phyloP scores from a whole-genome alignment of 2,888 invertebrate genomes.

The Taphrorychus bicolor region DNA sequence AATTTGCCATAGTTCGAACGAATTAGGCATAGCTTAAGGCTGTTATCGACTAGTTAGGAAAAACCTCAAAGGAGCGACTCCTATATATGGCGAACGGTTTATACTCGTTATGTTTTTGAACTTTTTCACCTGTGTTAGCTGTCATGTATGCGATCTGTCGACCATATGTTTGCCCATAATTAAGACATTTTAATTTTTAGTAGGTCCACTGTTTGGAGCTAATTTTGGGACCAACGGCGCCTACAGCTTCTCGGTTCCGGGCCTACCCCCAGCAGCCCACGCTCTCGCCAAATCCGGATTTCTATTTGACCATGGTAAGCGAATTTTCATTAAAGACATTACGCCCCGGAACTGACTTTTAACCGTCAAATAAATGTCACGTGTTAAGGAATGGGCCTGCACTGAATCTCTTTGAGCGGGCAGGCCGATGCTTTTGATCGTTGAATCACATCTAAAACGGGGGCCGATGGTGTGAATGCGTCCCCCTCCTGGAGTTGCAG shows the following conservation, averaged over 20 bases:
- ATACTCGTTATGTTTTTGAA: constrained; percentile 25
- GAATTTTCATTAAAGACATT: constrained; percentile 11
- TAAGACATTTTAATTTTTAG: constrained; percentile 51
- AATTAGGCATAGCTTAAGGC: constrained; percentile 36
- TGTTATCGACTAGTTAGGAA: constrained; percentile 31
- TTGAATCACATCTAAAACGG: constrained; percentile 36
- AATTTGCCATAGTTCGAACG: constrained; percentile 38
- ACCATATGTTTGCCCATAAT: constrained; percentile 27
- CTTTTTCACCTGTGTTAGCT: constrained; percentile 32
- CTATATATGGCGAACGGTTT: constrained; percentile 37
- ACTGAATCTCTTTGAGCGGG: constrained; percentile 28
- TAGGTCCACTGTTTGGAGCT: constrained; percentile 59
- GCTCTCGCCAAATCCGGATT: constrained; percentile 57
- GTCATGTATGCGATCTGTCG: constrained; percentile 9
- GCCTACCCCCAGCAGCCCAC: constrained; percentile 58
- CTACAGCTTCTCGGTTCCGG: constrained; percentile 58
- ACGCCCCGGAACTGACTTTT: constrained; percentile 11
- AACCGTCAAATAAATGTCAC: constrained; percentile 37
- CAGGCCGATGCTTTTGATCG: constrained; percentile 43
- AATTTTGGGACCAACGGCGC: constrained; percentile 56
- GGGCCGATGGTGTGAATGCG: constrained; percentile 31
- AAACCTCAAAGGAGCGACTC: constrained; percentile 26
- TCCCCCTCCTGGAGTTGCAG: constrained; percentile 49
- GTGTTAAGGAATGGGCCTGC: constrained; percentile 23
- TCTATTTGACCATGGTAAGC: constrained; percentile 60